Evolutionary conservation across 2,888 invertebrate genomes (phyloP), one percentile per base, ranked within the genome.

Genomic region (Chrysomela aeneicollis): DNA sequence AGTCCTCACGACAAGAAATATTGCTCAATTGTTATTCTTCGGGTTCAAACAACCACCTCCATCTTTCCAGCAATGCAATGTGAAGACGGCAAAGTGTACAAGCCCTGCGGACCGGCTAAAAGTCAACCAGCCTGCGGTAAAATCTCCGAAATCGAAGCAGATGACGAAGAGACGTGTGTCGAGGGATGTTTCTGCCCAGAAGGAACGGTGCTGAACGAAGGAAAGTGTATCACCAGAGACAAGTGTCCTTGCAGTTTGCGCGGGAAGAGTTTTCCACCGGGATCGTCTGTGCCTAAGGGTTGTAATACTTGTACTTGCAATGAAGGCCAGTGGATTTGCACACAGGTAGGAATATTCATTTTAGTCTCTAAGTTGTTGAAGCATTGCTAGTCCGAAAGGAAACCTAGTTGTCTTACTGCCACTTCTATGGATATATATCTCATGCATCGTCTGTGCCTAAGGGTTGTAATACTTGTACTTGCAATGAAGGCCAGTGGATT

Each of bases 161-260:
- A 77, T 64, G 51, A 82, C 0, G 79, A 78, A 49, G 82, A 84
- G 3, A 82, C 85, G 26, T 96, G 95, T 75, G 90, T 91, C 58
- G 95, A 95, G 78, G 96, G 96, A 0, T 96, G 96, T 80, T 94
- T 91, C 84, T 96, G 96, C 78, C 94, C 95, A 0, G 84, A 87
- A 15, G 94, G 93, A 0, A 88, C 90, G 0, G 87, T 94, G 0
- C 84, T 92, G 6, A 90, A 94, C 71, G 87, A 89, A 2, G 89
- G 90, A n/a, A 85, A 86, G 35, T 96, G 96, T 76, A 87, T 95
- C 47, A 84, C 86, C 0, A 85, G 84, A 18, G 86, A 87, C 6
- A 84, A 91, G 62, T 97, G 97, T 75, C 95, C 96, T 0, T 97
- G 97, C 73, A 85, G 87, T 21, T 84, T 92, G 69, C 87, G 92